Evolutionary conservation across 1,140 invertebrate species (phyloP).

Genomic region (Diprion similis): DNA sequence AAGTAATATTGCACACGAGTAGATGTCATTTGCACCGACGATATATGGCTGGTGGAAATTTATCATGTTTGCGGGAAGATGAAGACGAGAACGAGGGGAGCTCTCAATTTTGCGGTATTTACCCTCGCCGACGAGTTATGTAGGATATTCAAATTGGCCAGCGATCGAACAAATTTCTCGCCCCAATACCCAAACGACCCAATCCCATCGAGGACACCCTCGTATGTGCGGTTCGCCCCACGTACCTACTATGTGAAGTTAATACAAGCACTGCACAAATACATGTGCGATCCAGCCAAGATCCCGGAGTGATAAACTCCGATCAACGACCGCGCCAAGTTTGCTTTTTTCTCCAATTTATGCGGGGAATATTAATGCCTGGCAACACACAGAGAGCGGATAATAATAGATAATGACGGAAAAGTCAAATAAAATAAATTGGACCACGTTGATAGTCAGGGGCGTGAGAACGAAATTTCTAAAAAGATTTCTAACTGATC

Average conservation of each 20-base stretch:
- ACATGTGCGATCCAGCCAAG: no score
- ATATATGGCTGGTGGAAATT: neutral
- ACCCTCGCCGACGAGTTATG: slow-evolving; percentile 14
- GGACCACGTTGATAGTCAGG: no score
- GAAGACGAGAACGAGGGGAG: neutral
- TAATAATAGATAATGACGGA: neutral
- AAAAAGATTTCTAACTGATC: no score
- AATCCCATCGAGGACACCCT: slow-evolving; percentile 27
- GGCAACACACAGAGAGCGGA: slow-evolving; percentile 21
- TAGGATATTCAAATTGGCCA: slow-evolving; percentile 28
- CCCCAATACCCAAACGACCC: slow-evolving; percentile 32
- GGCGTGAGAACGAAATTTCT: no score
- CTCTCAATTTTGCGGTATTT: slow-evolving; percentile 24
- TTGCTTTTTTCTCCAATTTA: slow-evolving; percentile 22
- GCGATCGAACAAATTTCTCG: slow-evolving; percentile 38
- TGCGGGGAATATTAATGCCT: slow-evolving; percentile 26
- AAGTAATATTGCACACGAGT: neutral
- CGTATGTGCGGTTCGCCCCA: slow-evolving; percentile 22
- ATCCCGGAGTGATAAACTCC: no score
- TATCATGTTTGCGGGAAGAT: neutral
- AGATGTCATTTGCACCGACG: neutral
- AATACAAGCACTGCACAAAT: no score
- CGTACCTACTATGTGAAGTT: no score
- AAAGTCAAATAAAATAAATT: no score
- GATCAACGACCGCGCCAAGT: no score